These are phyloP conservation scores for Steinernema khuongi DNA, from an alignment of 1,140 invertebrate species.

Conservation along the genomic window DNA sequence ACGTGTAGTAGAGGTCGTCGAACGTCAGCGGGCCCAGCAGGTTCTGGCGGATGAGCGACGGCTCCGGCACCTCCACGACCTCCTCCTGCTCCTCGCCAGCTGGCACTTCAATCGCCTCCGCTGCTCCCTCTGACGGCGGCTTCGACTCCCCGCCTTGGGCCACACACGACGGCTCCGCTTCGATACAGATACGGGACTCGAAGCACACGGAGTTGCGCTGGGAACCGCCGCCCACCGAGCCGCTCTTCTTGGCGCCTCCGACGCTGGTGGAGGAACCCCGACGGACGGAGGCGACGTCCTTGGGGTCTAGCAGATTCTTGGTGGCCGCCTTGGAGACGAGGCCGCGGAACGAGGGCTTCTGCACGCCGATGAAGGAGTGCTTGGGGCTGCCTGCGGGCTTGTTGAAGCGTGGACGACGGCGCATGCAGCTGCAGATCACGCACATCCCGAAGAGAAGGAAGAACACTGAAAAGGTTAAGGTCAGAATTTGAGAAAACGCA, in stretches of 20 bases:
- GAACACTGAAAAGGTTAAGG: conserved; percentile 25
- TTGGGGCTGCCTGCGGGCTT: no score
- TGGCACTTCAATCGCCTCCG: no score
- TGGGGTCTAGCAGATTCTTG: neutral
- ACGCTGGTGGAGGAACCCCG: neutral
- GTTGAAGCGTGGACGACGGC: conserved; percentile 26
- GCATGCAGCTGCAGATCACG: conserved; percentile 34
- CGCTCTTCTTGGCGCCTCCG: neutral
- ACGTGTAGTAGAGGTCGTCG: conserved; percentile 37
- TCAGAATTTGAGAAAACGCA: neutral
- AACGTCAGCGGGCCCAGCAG: conserved; percentile 31
- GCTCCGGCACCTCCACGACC: neutral
- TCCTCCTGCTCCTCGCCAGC: neutral
- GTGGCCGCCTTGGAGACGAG: neutral
- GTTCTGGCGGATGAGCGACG: conserved; percentile 29
- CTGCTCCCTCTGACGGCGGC: neutral
- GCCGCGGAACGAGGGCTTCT: conserved; percentile 1
- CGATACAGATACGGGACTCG: neutral
- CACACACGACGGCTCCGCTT: neutral
- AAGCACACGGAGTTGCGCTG: neutral
- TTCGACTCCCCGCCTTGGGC: neutral
- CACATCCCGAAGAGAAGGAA: conserved; percentile 37
- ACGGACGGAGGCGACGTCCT: neutral
- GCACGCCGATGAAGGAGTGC: neutral
- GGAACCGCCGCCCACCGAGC: neutral